Base-by-base conservation (phyloP, 2,888 invertebrate species). In the Dasypogon diadema region DNA sequence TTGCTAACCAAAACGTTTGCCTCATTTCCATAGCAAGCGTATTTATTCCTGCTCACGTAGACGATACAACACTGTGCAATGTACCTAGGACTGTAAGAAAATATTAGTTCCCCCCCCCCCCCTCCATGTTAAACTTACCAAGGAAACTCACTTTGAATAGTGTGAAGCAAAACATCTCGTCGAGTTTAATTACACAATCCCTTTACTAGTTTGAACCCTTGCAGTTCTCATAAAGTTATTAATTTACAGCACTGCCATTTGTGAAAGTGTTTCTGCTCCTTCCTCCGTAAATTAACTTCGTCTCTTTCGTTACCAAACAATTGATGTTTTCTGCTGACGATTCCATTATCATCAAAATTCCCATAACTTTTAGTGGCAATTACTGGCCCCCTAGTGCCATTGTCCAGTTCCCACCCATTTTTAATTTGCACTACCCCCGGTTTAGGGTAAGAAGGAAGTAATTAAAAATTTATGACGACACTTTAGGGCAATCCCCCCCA, bases 171-270 rank as follows among this genome's bases (percentile, higher is more conserved):
- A n/a, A n/a, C n/a, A n/a, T n/a, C n/a, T n/a, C n/a, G n/a, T n/a
- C n/a, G n/a, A n/a, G n/a, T n/a, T 5, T 30, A 30, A 30, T 6
- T 1, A 30, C 5, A 30, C 1, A 30, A 6, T 10, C 42, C n/a
- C 42, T 42, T 42, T 12, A 12, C 8, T 3, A 42, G 12, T 12
- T 12, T 42, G 6, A 6, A 42, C n/a, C 21, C 60, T 18, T 16
- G n/a, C 34, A 60, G 21, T 60, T 60, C 34, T 37, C 60, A 60
- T 60, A 34, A 60, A 60, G 60, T 60, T 60, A 60, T 60, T 60
- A 60, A 37, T 60, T 60, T 60, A 60, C 37, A 18, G 37, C 34
- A 21, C 26, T 60, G 18, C 16, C 60, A 18, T 58, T 16, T 58
- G 30, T n/a, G n/a, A n/a, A n/a, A n/a, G n/a, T n/a, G n/a, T n/a